Base-by-base conservation (phyloP, 2,888 invertebrate genomes). In the Agrenia bidenticulata region DNA sequence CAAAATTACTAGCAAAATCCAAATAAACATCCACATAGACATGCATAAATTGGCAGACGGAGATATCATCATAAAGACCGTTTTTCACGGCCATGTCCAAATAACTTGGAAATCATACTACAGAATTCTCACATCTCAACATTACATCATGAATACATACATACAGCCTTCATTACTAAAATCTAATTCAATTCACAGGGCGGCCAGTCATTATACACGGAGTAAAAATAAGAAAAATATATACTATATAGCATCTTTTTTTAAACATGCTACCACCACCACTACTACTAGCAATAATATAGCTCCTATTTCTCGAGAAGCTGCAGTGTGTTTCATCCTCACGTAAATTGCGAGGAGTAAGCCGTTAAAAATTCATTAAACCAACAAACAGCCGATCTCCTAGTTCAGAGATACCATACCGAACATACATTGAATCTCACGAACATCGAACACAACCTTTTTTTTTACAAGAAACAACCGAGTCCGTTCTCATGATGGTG, bases 301-400 rank as follows among this genome's bases (percentile, higher is more conserved):
- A n/a, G n/a, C n/a, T n/a, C n/a, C n/a, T n/a, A 11, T 39, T 39
- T 15, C 39, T 11, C 39, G 39, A 39, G 15, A 45, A 5, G 19
- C n/a, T 19, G 19, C n/a, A 45, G 45, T 45, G 45, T 45, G 45
- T 45, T 45, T 45, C 45, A 45, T 45, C 45, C 45, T 45, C 45
- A 45, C 45, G 45, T 45, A 45, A 45, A 45, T 45, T 45, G 45
- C 45, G 45, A 45, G 9, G 45, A 45, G 45, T 45, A 51, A 51
- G 51, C 71, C 69, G 73, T 76, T 76, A 76, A 74, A 76, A 74
- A 69, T 76, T 74, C 76, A 74, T 73, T 74, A 76, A 76, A 73
- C 67, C 69, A 73, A 75, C 72, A 73, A 74, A 73, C 70, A 73
- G 50, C 62, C 50, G 41, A 41, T 57, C 19, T 57, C 23, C 41